Base-by-base conservation (phyloP, 2,797 vertebrate species). In the Brotula barbata region DNA sequence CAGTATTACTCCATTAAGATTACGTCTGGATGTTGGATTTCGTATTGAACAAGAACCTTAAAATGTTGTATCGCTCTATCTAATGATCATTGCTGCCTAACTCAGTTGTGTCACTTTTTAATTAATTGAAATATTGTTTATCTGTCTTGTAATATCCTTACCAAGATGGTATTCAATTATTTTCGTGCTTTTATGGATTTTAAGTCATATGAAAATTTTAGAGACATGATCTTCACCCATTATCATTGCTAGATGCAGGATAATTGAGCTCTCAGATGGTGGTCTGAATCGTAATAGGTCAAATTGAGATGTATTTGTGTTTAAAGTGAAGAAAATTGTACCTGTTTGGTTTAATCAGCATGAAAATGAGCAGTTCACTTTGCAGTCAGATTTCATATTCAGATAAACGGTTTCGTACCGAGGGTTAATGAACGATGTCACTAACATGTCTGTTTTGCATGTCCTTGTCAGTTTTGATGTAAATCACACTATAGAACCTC, bases 181-280 rank as follows among this genome's bases (percentile, higher is more conserved):
- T n/a, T n/a, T n/a, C n/a, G n/a, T n/a, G n/a, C n/a, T n/a, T n/a
- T n/a, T n/a, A n/a, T n/a, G n/a, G 25, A 28, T 28, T 28, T 28
- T 28, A 28, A 28, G 25, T 28, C 25, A 28, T 28, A 4, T 28
- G 25, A 4, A 28, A 4, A 28, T 8, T 4, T 28, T 28, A 8
- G 25, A 15, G 13, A 19, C 3, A 11, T 15, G 5, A 15, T 39
- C 0, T 4, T 40, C 15, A 22, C 14, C 21, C 54, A 7, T 10
- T 58, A 44, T 64, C n/a, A 41, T 19, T 13, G 39, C 21, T 33
- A 40, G 10, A 61, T 49, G 11, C 19, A 67, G n/a, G 21, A 49
- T 34, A 7, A 8, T 19, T 58, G 10, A 52, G 11, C 25, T 79
- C 63, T 55, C 1, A 42, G 39, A 57, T 61, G 34, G 76, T 42